These are phyloP conservation scores for Euclidia mi DNA, from an alignment of 2,888 invertebrate species.

Conservation along the genomic window DNA sequence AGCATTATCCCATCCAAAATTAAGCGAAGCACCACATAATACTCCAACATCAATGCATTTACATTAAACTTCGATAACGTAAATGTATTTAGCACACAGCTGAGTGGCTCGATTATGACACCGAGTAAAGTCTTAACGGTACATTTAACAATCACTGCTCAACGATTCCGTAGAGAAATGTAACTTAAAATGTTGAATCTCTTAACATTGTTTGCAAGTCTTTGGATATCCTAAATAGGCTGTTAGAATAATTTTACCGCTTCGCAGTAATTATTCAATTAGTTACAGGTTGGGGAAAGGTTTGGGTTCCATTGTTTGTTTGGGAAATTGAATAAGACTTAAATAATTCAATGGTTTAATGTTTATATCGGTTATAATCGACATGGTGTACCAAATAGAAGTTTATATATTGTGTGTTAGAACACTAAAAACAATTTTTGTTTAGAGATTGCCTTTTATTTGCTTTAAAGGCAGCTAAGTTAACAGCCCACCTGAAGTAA, in stretches of 20 bases:
- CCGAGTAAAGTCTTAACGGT: slow-evolving; percentile 73
- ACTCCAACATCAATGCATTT: slow-evolving; percentile 41
- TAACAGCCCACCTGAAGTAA: too few species aligned
- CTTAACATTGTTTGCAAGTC: slow-evolving; percentile 53
- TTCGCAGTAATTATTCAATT: slow-evolving; percentile 30
- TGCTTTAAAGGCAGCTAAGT: too few species aligned
- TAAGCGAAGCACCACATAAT: slow-evolving; percentile 14
- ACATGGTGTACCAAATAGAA: too few species aligned
- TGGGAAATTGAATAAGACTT: background rate
- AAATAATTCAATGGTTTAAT: too few species aligned
- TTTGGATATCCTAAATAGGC: slow-evolving; percentile 43
- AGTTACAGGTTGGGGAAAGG: slow-evolving; percentile 7
- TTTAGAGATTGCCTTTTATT: too few species aligned
- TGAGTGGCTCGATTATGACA: slow-evolving; percentile 78
- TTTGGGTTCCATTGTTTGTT: slow-evolving; percentile 3
- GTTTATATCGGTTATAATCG: too few species aligned
- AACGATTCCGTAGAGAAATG: slow-evolving; percentile 53
- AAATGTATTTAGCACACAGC: slow-evolving; percentile 70
- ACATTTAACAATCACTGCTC: slow-evolving; percentile 79
- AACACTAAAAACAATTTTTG: too few species aligned
- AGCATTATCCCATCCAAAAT: background rate
- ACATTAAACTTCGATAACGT: slow-evolving; percentile 66
- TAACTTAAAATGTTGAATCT: slow-evolving; percentile 52
- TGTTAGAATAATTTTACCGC: slow-evolving; percentile 34
- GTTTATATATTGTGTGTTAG: too few species aligned